Evolutionary conservation across 1,140 invertebrate species (phyloP), one percentile per base, ranked within the genome.

Genomic region (Galleria mellonella): DNA sequence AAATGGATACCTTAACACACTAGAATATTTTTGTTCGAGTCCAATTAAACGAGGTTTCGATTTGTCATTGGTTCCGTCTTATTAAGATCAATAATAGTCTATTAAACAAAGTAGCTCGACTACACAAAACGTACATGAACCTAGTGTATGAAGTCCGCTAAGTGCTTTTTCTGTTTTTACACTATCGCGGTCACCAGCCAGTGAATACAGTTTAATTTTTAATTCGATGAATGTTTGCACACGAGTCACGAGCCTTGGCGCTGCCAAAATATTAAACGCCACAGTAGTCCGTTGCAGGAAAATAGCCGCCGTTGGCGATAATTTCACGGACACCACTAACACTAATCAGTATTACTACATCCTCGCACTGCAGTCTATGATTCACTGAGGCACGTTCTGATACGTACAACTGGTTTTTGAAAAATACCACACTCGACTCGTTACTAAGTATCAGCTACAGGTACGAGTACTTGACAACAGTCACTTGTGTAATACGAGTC

Each of bases 351-450:
- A 71, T 67, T 62, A 53, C 55, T 44, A 62, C 55, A 68, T 75
- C 69, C 66, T 72, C 43, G 41, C 39, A 37, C 46, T 44, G 54
- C 51, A 55, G 61, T 53, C 51, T 60, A 67, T 66, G 62, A 66
- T 55, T 61, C 59, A 63, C 54, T 57, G 54, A 46, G 43, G 45
- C 60, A 51, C 59, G 62, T 35, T 56, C 47, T n/a, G n/a, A n/a
- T n/a, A n/a, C 33, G 44, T 45, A 61, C 44, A 55, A 61, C 53
- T 48, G 53, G 53, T 56, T 54, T 47, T 32, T 47, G 37, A 31
- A 39, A 49, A 46, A 54, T 29, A 13, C 15, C 43, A 50, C 35
- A 55, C 17, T 41, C 23, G 44, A 49, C 46, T 36, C 38, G 43
- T 45, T 43, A 47, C 35, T 45, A 43, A 27, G 35, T 37, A 10